A percentile compares a stretch with the other conserved stretches of the same genome.
These are phyloP conservation scores for Sterna hirundo DNA, from an alignment of 2,113 vertebrate genomes.

Conservation along the genomic window DNA sequence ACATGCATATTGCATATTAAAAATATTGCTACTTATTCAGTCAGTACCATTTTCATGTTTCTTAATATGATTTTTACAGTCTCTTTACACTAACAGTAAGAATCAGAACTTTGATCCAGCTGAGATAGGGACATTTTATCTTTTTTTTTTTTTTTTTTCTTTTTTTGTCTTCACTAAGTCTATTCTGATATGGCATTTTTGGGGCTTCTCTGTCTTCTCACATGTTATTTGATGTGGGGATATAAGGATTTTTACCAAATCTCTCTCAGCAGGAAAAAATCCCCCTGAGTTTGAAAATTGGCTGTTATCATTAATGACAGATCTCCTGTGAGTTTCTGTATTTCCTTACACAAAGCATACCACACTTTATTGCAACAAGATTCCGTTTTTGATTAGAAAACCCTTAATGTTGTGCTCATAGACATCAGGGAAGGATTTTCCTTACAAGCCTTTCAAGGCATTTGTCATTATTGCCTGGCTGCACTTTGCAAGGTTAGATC, in stretches of 20 bases:
- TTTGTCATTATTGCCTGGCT: neutral
- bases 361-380: neutral
- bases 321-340: neutral
- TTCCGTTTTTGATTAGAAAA: constrained; percentile 7
- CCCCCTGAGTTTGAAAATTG: neutral
- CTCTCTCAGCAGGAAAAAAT: neutral
- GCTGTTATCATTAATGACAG: neutral
- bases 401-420: neutral
- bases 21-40: neutral
- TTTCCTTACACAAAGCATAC: constrained; percentile 14
- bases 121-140: neutral
- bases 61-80: neutral
- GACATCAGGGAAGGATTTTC: neutral
- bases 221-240: neutral
- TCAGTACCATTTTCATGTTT: neutral
- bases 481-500: neutral
- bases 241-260: neutral
- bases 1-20: neutral
- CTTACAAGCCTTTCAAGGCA: neutral
- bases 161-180: neutral
- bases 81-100: neutral
- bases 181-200: neutral
- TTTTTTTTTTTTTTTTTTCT: neutral
- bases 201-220: neutral
- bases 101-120: neutral